Base-by-base conservation (phyloP, 2,113 vertebrate genomes). In the Eulacestoma nigropectus region DNA sequence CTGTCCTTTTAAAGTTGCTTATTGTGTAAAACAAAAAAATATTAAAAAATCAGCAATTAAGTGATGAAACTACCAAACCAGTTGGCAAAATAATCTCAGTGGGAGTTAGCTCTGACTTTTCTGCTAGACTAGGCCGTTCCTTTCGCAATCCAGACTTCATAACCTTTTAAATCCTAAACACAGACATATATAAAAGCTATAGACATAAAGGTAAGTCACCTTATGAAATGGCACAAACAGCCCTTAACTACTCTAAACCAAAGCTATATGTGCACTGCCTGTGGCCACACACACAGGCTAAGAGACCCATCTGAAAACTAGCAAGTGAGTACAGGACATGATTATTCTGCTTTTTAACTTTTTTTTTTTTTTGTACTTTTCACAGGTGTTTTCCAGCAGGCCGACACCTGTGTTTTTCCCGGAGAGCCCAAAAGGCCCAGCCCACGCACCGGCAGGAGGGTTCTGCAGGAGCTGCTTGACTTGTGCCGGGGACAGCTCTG, bases 381-480 rank as follows among this genome's bases (percentile, higher is more conserved):
- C 41, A 11, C 46, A 41, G 13, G 17, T 26, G 32, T 49, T 64
- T 79, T 49, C 63, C 41, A n/a, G 46, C 6, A 16, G 60, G 59
- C 23, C 0, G 0, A 63, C 42, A 39, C 6, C 11, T 13, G 12
- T 1, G 2, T 86, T 83, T 49, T 23, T 17, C 42, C 41, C 3
- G 1, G 46, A 69, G 49, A 27, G 46, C 37, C 25, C 26, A 26
- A 30, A 52, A 77, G 46, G 64, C 35, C 18, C 44, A 65, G 42
- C 33, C 37, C 59, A 95, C 97, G 3, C 93, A 99, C 99, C 99
- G 2, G 99, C 98, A 33, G 99, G 99, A 59, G 99, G 98, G 78
- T 99, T 99, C 87, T 99, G 99, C 79, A 99, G 97, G 82, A 99
- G 98, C 95, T 99, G 99, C 73, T 99, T 99, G 84, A 99, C 98